Conservation (phyloP, 2,888 invertebrate genomes). For the Antitype chi region DNA sequence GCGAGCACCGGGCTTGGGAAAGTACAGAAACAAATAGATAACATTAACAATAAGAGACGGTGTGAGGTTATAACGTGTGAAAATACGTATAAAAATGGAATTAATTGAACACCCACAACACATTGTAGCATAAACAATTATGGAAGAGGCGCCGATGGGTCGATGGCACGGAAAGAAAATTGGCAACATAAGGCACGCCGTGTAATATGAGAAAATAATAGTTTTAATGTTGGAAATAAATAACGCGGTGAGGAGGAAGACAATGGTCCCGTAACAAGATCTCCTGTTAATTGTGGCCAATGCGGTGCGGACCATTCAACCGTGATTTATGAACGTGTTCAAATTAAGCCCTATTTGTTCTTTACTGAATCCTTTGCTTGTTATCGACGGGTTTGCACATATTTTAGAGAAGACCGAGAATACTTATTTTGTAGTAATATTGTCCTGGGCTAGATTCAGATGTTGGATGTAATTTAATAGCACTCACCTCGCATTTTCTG, state of each 20-base stretch:
- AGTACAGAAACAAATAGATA: constrained; percentile 77
- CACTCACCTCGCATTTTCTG: constrained; percentile 98
- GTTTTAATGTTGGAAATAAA: constrained; percentile 88
- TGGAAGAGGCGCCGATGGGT: constrained; percentile 81
- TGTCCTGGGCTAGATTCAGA: constrained; percentile 37
- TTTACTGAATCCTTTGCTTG: constrained; percentile 69
- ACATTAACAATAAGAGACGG: constrained; percentile 75
- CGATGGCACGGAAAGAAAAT: constrained; percentile 84
- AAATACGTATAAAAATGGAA: constrained; percentile 82
- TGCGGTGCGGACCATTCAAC: constrained; percentile 80
- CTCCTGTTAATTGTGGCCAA: constrained; percentile 87
- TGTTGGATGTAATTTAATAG: constrained; percentile 38
- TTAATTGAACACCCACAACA: constrained; percentile 81
- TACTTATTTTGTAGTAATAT: constrained; percentile 7
- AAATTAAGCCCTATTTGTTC: constrained; percentile 85
- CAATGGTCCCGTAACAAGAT: constrained; percentile 88
- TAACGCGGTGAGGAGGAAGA: constrained; percentile 84
- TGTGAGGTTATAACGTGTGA: constrained; percentile 79
- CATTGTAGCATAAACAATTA: constrained; percentile 81
- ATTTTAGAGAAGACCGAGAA: constrained; percentile 27
- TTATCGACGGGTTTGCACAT: constrained; percentile 45
- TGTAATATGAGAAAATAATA: constrained; percentile 86
- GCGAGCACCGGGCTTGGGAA: constrained; percentile 79
- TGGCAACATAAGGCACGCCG: constrained; percentile 78
- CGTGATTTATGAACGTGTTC: constrained; percentile 86